Evolutionary conservation across 1,140 invertebrate species (phyloP).

Genomic region (Sipha flava): DNA sequence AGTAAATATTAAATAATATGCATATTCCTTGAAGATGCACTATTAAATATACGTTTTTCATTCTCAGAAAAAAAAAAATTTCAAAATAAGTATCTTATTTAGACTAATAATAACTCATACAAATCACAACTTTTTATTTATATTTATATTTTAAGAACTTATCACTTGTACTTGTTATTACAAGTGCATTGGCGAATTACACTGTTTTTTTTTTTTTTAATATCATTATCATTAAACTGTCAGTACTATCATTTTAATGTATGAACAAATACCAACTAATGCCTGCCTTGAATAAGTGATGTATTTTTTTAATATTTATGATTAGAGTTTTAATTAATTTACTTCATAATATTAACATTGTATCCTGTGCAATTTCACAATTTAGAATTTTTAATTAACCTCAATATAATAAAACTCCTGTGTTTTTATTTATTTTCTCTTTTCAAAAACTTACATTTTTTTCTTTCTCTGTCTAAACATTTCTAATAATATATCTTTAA

Average conservation of each 20-base stretch:
- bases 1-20: neutral
- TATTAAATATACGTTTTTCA: neutral
- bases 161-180: neutral
- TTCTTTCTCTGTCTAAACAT: too few relatives aligned
- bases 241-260: neutral
- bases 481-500: too few relatives aligned
- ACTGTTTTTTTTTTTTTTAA: neutral
- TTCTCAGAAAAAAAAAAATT: neutral
- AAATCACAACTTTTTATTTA: neutral
- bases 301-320: constrained; percentile 8
- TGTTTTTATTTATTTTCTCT: neutral
- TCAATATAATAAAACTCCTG: neutral
- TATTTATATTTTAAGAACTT: neutral
- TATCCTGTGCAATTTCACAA: neutral
- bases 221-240: constrained; percentile 9
- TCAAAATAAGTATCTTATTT: neutral
- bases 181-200: neutral
- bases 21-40: neutral
- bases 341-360: neutral
- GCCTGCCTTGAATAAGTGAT: neutral
- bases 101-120: constrained; percentile 7
- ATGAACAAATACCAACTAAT: neutral
- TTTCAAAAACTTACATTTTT: neutral
- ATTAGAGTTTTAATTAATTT: constrained; percentile 21
- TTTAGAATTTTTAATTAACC: constrained; percentile 6